Evolutionary conservation across 2,113 vertebrate genomes (phyloP).

Genomic region (Hydropotes inermis): DNA sequence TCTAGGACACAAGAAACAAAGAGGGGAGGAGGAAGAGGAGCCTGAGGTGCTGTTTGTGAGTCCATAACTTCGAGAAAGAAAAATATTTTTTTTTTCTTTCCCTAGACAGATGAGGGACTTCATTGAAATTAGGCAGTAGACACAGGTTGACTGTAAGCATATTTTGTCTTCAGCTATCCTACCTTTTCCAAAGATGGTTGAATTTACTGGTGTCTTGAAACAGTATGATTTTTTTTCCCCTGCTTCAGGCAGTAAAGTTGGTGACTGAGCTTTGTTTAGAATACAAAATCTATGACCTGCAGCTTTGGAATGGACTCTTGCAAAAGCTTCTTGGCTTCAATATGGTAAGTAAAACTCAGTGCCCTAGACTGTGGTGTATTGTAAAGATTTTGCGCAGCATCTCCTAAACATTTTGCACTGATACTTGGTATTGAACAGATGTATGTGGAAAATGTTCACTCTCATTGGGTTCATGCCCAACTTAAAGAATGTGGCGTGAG

Average conservation of each 20-base stretch:
- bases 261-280: constrained; percentile 93
- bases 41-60: background rate
- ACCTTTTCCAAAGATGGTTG: background rate
- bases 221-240: background rate
- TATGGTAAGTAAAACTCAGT: constrained; percentile 87
- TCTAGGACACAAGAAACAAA: background rate
- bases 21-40: background rate
- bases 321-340: constrained; percentile 94
- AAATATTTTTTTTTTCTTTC: background rate
- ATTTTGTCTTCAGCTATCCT: background rate
- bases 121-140: background rate
- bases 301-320: constrained; percentile 93
- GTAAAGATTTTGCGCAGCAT: background rate
- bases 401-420: background rate
- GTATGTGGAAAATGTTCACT: background rate
- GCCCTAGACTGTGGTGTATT: background rate
- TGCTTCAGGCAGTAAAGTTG: constrained; percentile 88
- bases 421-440: background rate
- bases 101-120: background rate
- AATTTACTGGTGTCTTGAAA: background rate
- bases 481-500: background rate
- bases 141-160: background rate
- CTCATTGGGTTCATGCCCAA: background rate
- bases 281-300: constrained; percentile 90
- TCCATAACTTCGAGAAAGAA: background rate